A percentile compares a stretch with the other conserved stretches of the same genome.
Evolutionary conservation across 2,888 invertebrate genomes (phyloP).

Genomic region (Ptychoptera albimana): DNA sequence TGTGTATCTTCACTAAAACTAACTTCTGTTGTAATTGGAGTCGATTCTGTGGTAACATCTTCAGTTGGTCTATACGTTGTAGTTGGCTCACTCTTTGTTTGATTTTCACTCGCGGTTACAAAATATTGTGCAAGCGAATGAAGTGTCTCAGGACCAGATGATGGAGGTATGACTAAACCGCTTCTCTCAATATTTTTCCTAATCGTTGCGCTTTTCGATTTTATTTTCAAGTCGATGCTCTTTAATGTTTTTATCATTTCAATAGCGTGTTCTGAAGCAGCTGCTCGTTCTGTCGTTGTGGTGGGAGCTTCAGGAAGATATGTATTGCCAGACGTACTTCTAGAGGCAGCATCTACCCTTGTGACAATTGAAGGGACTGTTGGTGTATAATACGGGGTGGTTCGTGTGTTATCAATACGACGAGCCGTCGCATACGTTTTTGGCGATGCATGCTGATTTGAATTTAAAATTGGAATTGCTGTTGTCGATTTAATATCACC

Average conservation of each 20-base stretch:
- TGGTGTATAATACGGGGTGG: conserved; percentile 29
- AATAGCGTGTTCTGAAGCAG: conserved; percentile 40
- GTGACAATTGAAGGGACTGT: conserved; percentile 22
- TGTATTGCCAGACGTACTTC: neutral
- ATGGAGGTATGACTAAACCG: conserved; percentile 53
- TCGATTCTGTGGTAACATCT: conserved; percentile 28
- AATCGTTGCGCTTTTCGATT: too few species aligned
- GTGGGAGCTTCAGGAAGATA: conserved; percentile 2
- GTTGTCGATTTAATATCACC: conserved; percentile 12
- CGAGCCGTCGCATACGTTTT: conserved; percentile 25
- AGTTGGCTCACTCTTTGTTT: conserved; percentile 31
- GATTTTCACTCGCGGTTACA: conserved; percentile 48
- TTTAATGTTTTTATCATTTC: conserved; percentile 49
- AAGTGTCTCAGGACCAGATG: conserved; percentile 59
- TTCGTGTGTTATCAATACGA: conserved; percentile 22
- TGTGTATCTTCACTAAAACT: conserved; percentile 17
- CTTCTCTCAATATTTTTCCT: conserved; percentile 12
- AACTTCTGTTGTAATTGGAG: conserved; percentile 19
- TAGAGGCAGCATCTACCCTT: conserved; percentile 1
- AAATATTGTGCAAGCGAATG: conserved; percentile 69
- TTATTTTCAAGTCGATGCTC: neutral
- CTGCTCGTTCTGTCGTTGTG: conserved; percentile 11
- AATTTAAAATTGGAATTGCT: conserved; percentile 11
- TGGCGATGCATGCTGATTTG: conserved; percentile 1
- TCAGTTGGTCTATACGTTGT: conserved; percentile 20